Evolutionary conservation across 2,888 invertebrate genomes (phyloP).

Genomic region (Plebejus melissa): DNA sequence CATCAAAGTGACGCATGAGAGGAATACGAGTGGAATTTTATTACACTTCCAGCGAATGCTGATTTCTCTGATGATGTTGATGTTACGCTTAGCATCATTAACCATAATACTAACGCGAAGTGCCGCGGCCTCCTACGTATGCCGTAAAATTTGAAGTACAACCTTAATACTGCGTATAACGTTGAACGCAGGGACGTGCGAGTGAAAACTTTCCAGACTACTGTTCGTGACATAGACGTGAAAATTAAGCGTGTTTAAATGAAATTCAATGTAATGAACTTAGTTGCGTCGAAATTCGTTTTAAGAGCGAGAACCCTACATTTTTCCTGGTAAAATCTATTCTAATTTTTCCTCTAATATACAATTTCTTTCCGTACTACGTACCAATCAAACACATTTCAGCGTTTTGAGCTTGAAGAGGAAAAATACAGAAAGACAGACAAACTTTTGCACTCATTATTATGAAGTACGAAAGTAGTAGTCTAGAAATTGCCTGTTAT

Average conservation of each 20-base stretch:
- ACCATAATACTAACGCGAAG: conserved; percentile 13
- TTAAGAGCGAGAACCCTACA: no score
- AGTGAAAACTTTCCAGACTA: conserved; percentile 28
- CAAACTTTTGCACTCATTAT: no score
- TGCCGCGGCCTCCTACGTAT: background rate
- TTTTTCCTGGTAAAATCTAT: no score
- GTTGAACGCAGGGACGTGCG: background rate
- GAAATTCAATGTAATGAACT: background rate
- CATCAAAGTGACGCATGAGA: background rate
- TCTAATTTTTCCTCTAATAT: no score
- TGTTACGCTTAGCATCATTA: background rate
- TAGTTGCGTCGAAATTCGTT: background rate
- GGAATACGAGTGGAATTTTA: background rate
- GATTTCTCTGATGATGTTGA: background rate
- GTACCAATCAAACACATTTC: no score
- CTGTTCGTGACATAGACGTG: conserved; percentile 12
- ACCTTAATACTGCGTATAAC: conserved; percentile 14
- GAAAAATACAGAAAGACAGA: background rate
- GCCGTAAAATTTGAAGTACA: conserved; percentile 26
- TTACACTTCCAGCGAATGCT: background rate
- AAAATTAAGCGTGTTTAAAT: conserved; percentile 6
- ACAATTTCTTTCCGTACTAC: no score
- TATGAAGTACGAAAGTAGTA: no score
- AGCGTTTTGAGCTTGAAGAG: background rate
- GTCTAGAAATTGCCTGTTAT: background rate